These are phyloP conservation scores for Orthonyx spaldingii DNA, from an alignment of 2,113 vertebrate species.

Conservation along the genomic window DNA sequence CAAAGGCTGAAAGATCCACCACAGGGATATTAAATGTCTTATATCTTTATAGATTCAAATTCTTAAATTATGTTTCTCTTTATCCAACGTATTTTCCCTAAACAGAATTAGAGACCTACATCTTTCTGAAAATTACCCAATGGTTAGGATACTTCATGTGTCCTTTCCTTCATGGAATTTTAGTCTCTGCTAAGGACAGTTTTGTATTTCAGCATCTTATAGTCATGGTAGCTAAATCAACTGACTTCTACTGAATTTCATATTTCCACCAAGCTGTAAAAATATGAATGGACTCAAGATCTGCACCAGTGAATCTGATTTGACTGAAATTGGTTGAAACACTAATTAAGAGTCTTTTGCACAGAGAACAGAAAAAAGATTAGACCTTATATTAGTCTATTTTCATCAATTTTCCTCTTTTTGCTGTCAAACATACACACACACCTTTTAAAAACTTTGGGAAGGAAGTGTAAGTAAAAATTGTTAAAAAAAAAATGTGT, in stretches of 20 bases:
- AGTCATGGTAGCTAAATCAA: not conserved
- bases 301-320: not conserved
- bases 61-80: not conserved
- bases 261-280: not conserved
- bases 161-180: not conserved
- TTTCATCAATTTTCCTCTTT: not conserved
- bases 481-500: not conserved
- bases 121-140: not conserved
- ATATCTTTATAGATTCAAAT: not conserved
- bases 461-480: not conserved
- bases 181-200: not conserved
- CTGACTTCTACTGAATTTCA: not conserved
- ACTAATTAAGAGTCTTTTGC: not conserved
- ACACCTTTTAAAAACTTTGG: not conserved
- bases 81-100: not conserved
- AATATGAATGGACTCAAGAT: not conserved
- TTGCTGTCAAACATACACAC: fast-evolving
- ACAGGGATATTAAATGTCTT: not conserved
- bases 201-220: not conserved
- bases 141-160: not conserved
- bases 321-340: not conserved
- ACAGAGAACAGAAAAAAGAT: not conserved
- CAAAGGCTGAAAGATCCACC: not conserved
- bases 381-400: not conserved
- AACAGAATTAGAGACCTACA: not conserved